Base-by-base conservation (phyloP, 2,113 vertebrate genomes). In the Lynx canadensis region DNA sequence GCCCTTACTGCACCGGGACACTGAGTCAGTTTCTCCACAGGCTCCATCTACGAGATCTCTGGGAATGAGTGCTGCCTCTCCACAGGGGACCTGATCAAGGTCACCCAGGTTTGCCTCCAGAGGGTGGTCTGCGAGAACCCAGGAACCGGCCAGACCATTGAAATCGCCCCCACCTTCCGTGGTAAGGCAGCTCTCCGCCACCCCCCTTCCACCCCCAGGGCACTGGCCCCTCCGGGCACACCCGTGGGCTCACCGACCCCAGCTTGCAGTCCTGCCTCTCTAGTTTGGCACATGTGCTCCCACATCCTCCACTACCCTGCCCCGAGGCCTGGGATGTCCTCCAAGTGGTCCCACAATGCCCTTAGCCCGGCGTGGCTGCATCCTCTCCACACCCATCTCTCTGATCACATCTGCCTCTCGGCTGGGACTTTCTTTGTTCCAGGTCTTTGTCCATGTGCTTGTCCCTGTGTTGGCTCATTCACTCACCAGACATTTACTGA, bases 11-110 rank as follows among this genome's bases (percentile, higher is more conserved):
- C 50, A 19, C 0, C 1, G 11, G 33, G 57, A 95, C 90, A 95
- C 79, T 1, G 55, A 33, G 50, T 76, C 83, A 29, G 0, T 96
- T 41, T 79, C 87, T 85, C 94, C 0, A 0, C 95, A 99, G 99
- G 99, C 6, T 99, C 99, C 0, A 41, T 99, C 87, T 99, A 99
- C 10, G 99, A 99, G 98, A 95, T 99, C 21, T 98, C 98, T 0
- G 99, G 99, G 11, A 99, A 96, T 1, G 99, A 99, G 90, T 99
- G 99, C 83, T 99, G 99, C 96, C 99, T 99, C 78, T 99, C 99
- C 5, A 99, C 99, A 0, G 99, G 99, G 0, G 99, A 99, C 98
- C 98, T 99, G 68, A 95, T 99, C 60, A 99, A 99, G 97, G 95
- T 99, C 48, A 98, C 97, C 33, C 91, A 82, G 3, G 23, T 99